Percentiles rank a stretch among this genome's conserved stretches.
phyloP scores from a whole-genome alignment of 2,113 vertebrate genomes.

The Carassius gibelio region DNA sequence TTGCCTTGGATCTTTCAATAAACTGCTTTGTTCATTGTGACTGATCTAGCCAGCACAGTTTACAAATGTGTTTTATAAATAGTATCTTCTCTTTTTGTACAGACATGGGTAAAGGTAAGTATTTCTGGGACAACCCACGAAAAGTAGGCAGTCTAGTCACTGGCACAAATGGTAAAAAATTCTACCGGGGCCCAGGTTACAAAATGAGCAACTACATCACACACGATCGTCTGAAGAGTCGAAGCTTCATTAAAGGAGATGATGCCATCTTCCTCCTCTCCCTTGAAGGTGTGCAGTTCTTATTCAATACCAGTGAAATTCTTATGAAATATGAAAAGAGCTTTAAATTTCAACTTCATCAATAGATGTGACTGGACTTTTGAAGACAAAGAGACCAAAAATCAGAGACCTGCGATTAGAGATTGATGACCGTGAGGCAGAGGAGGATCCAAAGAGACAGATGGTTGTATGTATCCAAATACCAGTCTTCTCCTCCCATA shows the following conservation, averaged over 20 bases:
- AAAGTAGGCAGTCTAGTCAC: constrained; percentile 74
- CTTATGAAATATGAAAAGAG: not conserved
- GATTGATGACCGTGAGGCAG: not conserved
- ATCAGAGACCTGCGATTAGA: not conserved
- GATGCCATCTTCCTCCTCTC: constrained; percentile 81
- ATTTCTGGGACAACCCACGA: constrained; percentile 83
- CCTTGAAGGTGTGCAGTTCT: constrained; percentile 76
- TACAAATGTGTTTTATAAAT: not conserved
- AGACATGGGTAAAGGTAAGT: constrained; percentile 51
- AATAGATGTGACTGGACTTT: constrained; percentile 81
- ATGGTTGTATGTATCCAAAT: not conserved
- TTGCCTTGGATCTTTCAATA: too few relatives aligned
- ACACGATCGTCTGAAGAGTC: constrained; percentile 76
- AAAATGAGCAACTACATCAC: constrained; percentile 79
- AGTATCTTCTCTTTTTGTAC: constrained; percentile 45
- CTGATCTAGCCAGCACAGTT: too few relatives aligned
- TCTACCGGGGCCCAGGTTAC: constrained; percentile 68
- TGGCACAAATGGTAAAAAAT: constrained; percentile 79
- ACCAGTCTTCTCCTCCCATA: too few relatives aligned
- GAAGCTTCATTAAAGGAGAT: constrained; percentile 83
- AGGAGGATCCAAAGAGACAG: constrained; percentile 43
- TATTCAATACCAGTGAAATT: not conserved
- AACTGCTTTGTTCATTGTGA: too few relatives aligned
- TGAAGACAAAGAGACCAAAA: constrained; percentile 54
- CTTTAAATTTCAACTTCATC: not conserved